These are phyloP conservation scores for Eumaeus atala DNA, from an alignment of 1,140 invertebrate genomes.

Conservation along the genomic window DNA sequence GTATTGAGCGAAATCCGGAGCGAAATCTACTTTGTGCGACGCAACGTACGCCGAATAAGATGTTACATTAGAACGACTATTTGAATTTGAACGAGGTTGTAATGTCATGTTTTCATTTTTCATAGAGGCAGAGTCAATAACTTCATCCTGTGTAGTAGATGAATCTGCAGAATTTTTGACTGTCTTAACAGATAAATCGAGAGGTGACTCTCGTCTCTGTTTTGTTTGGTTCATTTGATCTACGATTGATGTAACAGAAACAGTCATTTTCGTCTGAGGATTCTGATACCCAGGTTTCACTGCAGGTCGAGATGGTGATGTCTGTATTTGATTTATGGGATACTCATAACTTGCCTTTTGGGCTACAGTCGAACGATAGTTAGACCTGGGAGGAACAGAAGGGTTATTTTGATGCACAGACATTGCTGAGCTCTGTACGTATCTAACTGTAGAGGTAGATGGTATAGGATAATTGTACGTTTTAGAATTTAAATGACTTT, in stretches of 20 bases:
- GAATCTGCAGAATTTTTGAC: slow-evolving; percentile 89
- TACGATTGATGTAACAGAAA: slow-evolving; percentile 66
- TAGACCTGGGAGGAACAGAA: slow-evolving; percentile 32
- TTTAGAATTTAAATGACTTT: slow-evolving; percentile 43
- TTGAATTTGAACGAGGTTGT: slow-evolving; percentile 44
- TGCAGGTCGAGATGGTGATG: slow-evolving; percentile 47
- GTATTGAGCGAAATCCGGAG: slow-evolving; percentile 78
- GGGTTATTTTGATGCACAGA: slow-evolving; percentile 41
- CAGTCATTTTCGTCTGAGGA: slow-evolving; percentile 65
- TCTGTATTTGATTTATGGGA: slow-evolving; percentile 48
- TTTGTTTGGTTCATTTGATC: slow-evolving; percentile 70
- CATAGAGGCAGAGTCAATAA: slow-evolving; percentile 61
- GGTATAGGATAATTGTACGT: slow-evolving; percentile 50
- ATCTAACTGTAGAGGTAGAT: slow-evolving; percentile 52
- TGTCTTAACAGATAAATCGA: slow-evolving; percentile 90
- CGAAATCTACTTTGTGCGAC: slow-evolving; percentile 82
- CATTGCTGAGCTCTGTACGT: slow-evolving; percentile 34
- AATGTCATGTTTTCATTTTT: slow-evolving; percentile 54
- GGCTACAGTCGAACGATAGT: slow-evolving; percentile 44
- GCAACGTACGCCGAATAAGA: slow-evolving; percentile 41
- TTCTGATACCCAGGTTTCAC: slow-evolving; percentile 52
- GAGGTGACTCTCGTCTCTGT: slow-evolving; percentile 82
- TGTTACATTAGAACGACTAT: slow-evolving; percentile 34
- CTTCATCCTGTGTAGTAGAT: slow-evolving; percentile 84
- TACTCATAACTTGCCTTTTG: slow-evolving; percentile 59